Conservation (phyloP, 2,797 vertebrate genomes). For the Xenops minutus region DNA sequence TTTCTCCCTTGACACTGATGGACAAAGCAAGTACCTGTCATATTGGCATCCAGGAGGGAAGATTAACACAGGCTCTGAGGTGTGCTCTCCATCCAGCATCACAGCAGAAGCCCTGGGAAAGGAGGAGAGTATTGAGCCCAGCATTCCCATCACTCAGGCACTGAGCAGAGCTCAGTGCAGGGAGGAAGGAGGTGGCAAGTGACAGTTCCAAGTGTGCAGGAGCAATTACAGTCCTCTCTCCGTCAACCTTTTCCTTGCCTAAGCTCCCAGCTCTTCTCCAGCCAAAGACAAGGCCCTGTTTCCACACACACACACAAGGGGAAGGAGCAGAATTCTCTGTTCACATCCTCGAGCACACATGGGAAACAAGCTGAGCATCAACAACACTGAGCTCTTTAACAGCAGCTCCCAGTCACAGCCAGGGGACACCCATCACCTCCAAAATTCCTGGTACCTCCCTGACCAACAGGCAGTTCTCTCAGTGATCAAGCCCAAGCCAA, state of each 20-base stretch:
- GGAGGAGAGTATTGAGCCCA: not conserved
- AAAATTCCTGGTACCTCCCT: not conserved
- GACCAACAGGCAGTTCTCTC: accelerated
- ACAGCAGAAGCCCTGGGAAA: not conserved
- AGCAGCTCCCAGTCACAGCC: not conserved
- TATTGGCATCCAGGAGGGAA: not conserved
- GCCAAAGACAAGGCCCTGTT: not conserved
- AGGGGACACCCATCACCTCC: not conserved
- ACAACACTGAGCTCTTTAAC: not conserved
- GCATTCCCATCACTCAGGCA: not conserved
- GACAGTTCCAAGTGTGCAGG: not conserved
- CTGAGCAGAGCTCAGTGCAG: not conserved
- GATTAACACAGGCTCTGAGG: not conserved
- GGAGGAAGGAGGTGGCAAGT: not conserved
- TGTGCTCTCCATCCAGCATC: not conserved
- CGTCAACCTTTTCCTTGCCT: not conserved
- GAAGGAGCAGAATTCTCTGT: not conserved
- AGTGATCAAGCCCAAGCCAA: not conserved
- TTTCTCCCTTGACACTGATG: not conserved
- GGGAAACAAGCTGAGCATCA: not conserved
- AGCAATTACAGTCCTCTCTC: not conserved
- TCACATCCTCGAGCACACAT: not conserved
- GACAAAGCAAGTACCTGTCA: not conserved
- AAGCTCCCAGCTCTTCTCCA: not conserved
- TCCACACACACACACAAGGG: not conserved